Base-by-base conservation (phyloP, 2,113 vertebrate species). In the Heteronetta atricapilla region DNA sequence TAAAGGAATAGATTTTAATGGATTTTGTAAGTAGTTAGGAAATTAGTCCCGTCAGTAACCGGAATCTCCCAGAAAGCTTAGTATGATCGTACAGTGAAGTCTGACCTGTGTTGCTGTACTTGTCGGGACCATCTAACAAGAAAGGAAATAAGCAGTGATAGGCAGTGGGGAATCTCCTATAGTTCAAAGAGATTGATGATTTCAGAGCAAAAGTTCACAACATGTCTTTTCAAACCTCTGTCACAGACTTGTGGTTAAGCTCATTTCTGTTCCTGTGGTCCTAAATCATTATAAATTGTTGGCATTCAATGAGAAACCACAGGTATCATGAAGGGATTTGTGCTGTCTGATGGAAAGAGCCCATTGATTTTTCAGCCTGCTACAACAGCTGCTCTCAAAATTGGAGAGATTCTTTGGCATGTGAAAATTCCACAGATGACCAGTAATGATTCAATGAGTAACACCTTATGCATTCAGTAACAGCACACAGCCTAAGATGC, bases 251-350 rank as follows among this genome's bases (percentile, higher is more conserved):
- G 40, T 55, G 60, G 76, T 84, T 86, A 67, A 93, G 56, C 68
- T 86, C 40, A 63, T 75, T 83, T 86, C 46, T 83, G 55, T 55
- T 82, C 38, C 5, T 1, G 7, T 77, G 60, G 29, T 23, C 68
- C 76, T 18, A 48, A 80, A 83, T 83, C 64, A 34, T 60, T 85
- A 72, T 8, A 70, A 52, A 63, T 26, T 59, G 59, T 33, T 88
- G 52, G 36, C 76, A 70, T 83, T 73, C 60, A 34, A 10, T 70
- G 76, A 90, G 92, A 70, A 92, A 59, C 46, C 26, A 17, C 50
- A 67, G 64, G 89, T 83, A 74, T 84, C 85, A 53, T 40, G 28
- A 88, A 74, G 46, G 31, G 79, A 90, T 92, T 94, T 93, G 52
- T 78, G 76, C 17, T 88, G 26, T 66, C 86, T 93, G 80, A 90